A percentile compares a stretch with the other conserved stretches of the same genome.
These are phyloP conservation scores for Cephus cinctus DNA, from an alignment of 1,140 invertebrate genomes.

Conservation along the genomic window DNA sequence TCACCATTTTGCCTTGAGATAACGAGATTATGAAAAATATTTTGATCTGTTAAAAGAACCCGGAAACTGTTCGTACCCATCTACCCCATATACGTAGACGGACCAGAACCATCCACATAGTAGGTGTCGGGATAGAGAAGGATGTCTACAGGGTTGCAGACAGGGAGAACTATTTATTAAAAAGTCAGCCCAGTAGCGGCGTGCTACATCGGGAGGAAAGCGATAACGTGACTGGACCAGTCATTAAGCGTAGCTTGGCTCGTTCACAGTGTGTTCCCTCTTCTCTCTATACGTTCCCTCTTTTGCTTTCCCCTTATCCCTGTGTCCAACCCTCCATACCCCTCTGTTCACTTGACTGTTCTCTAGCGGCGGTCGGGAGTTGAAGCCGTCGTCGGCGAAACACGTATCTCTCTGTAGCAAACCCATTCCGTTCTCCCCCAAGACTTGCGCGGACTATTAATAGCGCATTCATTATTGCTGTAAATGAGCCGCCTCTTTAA, in stretches of 20 bases:
- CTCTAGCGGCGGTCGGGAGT: too few relatives aligned
- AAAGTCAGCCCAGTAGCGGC: slow-evolving; percentile 19
- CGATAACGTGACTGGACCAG: slow-evolving; percentile 44
- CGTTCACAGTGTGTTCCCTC: background rate
- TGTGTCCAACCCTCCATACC: too few relatives aligned
- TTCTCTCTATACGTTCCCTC: slow-evolving; percentile 4
- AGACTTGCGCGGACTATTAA: slow-evolving; percentile 39
- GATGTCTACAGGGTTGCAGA: too few relatives aligned
- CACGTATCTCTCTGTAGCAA: background rate
- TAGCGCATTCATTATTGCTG: slow-evolving; percentile 52
- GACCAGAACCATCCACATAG: too few relatives aligned
- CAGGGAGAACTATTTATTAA: slow-evolving; percentile 7
- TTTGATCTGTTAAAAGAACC: too few relatives aligned
- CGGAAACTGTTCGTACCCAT: too few relatives aligned
- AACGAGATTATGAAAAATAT: too few relatives aligned
- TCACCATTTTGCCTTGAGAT: too few relatives aligned
- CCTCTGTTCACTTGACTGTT: too few relatives aligned
- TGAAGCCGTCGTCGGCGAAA: background rate
- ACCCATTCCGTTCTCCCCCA: background rate
- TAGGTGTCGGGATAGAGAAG: too few relatives aligned
- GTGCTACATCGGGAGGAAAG: slow-evolving; percentile 55
- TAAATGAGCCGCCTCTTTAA: slow-evolving; percentile 54
- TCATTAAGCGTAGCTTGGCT: slow-evolving; percentile 42
- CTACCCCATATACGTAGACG: too few relatives aligned
- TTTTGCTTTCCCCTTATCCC: slow-evolving; percentile 10